Base-by-base conservation (phyloP, 2,797 vertebrate genomes). In the Odontamblyopus lacepedii region DNA sequence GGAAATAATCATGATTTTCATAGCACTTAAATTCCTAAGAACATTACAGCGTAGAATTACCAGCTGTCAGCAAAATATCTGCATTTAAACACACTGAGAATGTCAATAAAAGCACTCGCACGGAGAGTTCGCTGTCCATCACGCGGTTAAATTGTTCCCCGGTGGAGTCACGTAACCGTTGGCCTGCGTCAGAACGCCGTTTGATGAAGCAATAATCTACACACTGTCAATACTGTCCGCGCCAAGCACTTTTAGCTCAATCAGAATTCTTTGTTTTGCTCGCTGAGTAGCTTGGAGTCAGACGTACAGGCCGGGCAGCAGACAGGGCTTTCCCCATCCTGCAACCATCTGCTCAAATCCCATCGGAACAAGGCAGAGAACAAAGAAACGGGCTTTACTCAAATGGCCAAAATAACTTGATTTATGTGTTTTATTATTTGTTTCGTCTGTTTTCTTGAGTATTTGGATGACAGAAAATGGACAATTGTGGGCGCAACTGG, bases 271-370 rank as follows among this genome's bases (percentile, higher is more conserved):
- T 27, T 59, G 56, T 63, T 60, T 44, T 23, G 30, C 60, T 50
- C 3, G 70, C 41, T 72, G 59, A 13, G 27, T 0, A 60, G 67
- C 29, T 57, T 38, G 16, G 26, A 9, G 11, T 23, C 56, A 48
- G 26, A 38, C 35, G 7, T 8, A 38, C 35, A 66, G 16, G 48
- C 56, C 50, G 12, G 72, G 74, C 75, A 84, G 29, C 78, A 85
- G 84, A 91, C 88, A 89, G 89, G 90, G 86, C 76, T 91, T 89
- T 89, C 89, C 83, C 76, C 59, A 38, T 38, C 35, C 35, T 61
- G 70, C 80, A 87, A 84, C 77, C 79, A 73, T 74, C 74, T 76
- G 75, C 9, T 73, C 79, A 74, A 69, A 80, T 55, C 73, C 67
- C 71, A 85, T 67, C 82, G 70, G 83, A 82, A 75, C 77, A 74